These are phyloP conservation scores for Notarius lentiginosus DNA, from an alignment of 2,113 vertebrate species.

Conservation along the genomic window DNA sequence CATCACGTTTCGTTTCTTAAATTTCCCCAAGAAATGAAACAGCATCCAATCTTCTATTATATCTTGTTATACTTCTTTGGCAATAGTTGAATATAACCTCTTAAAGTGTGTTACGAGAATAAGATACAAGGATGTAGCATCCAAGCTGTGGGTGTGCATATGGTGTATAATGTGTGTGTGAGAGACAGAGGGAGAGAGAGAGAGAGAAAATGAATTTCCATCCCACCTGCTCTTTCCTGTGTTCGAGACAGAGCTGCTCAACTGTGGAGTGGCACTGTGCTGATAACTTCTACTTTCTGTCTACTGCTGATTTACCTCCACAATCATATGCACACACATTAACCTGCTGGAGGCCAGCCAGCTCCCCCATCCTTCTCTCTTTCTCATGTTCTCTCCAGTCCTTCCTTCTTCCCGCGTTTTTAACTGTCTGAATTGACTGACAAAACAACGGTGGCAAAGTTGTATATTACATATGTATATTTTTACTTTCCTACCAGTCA, in stretches of 20 bases:
- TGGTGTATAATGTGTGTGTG: neutral
- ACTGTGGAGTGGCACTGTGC: constrained; percentile 17
- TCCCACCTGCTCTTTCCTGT: constrained; percentile 29
- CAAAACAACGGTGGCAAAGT: neutral
- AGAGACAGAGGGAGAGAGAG: neutral
- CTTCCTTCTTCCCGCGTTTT: neutral
- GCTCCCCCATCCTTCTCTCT: neutral
- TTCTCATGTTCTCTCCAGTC: neutral
- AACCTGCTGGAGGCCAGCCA: constrained; percentile 2
- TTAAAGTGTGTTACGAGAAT: neutral
- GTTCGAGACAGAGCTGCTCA: neutral
- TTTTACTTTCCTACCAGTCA: too few relatives aligned
- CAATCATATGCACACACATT: constrained; percentile 26
- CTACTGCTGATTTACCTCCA: constrained; percentile 12
- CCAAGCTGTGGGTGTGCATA: neutral
- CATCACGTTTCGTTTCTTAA: neutral
- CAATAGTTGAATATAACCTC: neutral
- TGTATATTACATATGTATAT: neutral
- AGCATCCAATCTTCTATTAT: neutral
- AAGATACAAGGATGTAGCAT: neutral
- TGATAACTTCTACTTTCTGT: constrained; percentile 31
- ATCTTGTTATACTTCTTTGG: neutral
- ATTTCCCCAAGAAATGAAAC: neutral
- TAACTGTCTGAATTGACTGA: neutral
- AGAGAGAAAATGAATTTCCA: neutral